Conservation (phyloP, 1,140 invertebrate genomes). For the Nephila pilipes region DNA sequence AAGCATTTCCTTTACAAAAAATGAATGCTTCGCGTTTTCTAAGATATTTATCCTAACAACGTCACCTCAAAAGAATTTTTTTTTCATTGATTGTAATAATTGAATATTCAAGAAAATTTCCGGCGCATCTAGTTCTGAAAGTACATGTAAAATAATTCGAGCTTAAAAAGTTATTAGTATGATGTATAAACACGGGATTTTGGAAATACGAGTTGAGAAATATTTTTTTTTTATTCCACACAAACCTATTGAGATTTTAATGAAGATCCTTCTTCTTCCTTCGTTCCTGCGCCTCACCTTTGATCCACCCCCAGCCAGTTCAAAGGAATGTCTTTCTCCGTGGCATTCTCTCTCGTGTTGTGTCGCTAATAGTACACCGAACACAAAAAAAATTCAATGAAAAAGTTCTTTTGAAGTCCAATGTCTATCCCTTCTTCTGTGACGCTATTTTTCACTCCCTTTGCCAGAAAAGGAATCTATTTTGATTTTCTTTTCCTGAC, state of each 20-base stretch:
- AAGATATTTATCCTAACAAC: too few species aligned
- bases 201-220: background rate
- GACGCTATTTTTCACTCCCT: slow-evolving; percentile 19
- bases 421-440: slow-evolving; percentile 1
- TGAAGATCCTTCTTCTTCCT: background rate
- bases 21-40: too few species aligned
- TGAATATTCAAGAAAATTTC: too few species aligned
- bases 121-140: background rate
- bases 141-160: slow-evolving; percentile 38
- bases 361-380: background rate
- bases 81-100: too few species aligned
- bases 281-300: background rate
- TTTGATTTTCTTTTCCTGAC: slow-evolving; percentile 2
- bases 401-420: slow-evolving; percentile 24
- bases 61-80: too few species aligned
- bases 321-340: background rate
- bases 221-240: background rate
- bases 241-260: slow-evolving; percentile 4
- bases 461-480: slow-evolving; percentile 7
- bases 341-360: background rate
- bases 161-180: background rate
- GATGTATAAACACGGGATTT: background rate
- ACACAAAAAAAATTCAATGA: slow-evolving; percentile 49
- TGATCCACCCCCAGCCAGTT: background rate
- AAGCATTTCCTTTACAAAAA: too few species aligned